These are phyloP conservation scores for Athalia cordata DNA, from an alignment of 2,888 invertebrate species.

Conservation along the genomic window DNA sequence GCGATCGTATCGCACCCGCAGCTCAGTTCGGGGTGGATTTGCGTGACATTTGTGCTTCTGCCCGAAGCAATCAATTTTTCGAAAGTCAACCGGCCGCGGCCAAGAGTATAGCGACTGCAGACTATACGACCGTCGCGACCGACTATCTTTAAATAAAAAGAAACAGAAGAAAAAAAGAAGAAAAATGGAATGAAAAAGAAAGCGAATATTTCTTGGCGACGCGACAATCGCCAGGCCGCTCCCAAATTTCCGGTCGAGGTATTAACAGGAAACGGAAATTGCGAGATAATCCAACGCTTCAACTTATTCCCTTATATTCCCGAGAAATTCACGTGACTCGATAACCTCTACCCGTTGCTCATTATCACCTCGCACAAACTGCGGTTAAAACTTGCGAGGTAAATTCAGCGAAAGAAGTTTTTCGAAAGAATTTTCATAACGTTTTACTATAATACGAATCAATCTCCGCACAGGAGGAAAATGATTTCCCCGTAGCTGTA, in stretches of 20 bases:
- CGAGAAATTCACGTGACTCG: background rate
- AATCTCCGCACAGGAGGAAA: background rate
- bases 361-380: background rate
- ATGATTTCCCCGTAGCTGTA: background rate
- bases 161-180: background rate
- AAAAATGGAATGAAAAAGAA: background rate
- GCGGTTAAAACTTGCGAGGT: no score
- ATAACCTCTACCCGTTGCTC: background rate
- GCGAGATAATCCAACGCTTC: background rate
- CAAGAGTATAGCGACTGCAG: background rate
- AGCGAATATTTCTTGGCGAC: background rate
- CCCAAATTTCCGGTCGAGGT: conserved; percentile 36
- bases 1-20: background rate
- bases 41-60: conserved; percentile 26
- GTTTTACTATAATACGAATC: no score
- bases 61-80: conserved; percentile 10
- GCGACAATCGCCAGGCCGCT: conserved; percentile 15
- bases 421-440: no score
- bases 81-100: background rate
- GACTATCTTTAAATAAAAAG: background rate
- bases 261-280: conserved; percentile 38
- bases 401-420: no score
- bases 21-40: background rate
- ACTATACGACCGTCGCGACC: background rate
- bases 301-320: background rate